Evolutionary conservation across 2,113 vertebrate genomes (phyloP), one percentile per base, ranked within the genome.

Genomic region (Platysternon megacephalum): DNA sequence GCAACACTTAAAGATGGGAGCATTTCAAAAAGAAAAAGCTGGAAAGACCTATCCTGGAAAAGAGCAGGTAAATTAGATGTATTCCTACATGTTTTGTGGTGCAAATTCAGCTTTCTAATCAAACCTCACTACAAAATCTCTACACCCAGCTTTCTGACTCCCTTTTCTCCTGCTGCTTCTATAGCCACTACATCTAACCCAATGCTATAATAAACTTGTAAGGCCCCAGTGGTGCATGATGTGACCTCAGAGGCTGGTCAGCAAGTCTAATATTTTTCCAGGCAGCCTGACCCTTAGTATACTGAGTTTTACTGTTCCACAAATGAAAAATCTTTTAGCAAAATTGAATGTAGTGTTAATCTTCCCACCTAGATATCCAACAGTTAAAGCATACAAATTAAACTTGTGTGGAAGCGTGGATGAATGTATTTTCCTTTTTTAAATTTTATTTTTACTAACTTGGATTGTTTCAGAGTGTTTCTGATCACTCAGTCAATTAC

Each of bases 71-170:
- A 93, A 97, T 92, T 11, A 95, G 91, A 87, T 58, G 85, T 72
- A 84, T 93, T 93, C 95, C 86, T 89, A 89, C 84, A 88, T 91
- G 96, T 86, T 90, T 97, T 97, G 42, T 94, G 93, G 91, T 84
- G 91, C 88, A 95, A 97, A 98, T 95, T 96, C 93, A 84, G 65
- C 91, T 42, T 96, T 94, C 97, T 55, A 92, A 29, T 19, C 81
- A 80, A 81, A 80, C 29, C 49, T 91, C 55, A 35, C 28, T 24
- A 74, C 4, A 58, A 56, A 49, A 65, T 84, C 81, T 48, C 53
- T 44, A 11, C 6, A 12, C 11, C 19, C 12, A 81, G 22, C 32
- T 52, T 52, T 24, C 51, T 44, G 28, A 4, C 2, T 44, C 29
- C 8, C 21, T n/a, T 51, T 53, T 53, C 35, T 32, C n/a, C 22